Conservation (phyloP, 2,113 vertebrate species). For the Odontesthes bonariensis region DNA sequence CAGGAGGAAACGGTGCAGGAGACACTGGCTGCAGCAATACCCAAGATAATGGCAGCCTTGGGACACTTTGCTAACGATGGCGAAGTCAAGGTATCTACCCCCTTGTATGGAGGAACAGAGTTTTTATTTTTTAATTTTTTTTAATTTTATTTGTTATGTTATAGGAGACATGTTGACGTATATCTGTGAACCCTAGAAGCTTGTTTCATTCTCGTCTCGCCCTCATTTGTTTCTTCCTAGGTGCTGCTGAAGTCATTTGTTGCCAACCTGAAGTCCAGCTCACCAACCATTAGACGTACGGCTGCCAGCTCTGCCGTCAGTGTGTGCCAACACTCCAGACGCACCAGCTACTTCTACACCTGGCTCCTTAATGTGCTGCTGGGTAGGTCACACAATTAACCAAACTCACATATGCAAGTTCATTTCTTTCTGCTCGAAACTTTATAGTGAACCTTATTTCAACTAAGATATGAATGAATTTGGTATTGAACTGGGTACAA, state of each 20-base stretch:
- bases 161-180: not conserved
- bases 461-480: not conserved
- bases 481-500: not conserved
- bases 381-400: slow-evolving; percentile 78
- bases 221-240: slow-evolving; percentile 68
- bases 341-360: slow-evolving; percentile 94
- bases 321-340: slow-evolving; percentile 93
- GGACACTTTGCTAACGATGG: slow-evolving; percentile 96
- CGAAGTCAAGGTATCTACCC: slow-evolving; percentile 92
- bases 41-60: slow-evolving; percentile 94
- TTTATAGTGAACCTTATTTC: not conserved
- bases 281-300: slow-evolving; percentile 93
- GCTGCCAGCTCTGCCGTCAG: slow-evolving; percentile 91
- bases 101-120: no score
- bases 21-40: slow-evolving; percentile 91
- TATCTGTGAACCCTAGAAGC: not conserved
- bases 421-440: no score
- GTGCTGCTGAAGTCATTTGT: slow-evolving; percentile 94
- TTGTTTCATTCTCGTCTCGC: not conserved
- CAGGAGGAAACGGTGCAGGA: slow-evolving; percentile 95
- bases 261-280: slow-evolving; percentile 92
- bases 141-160: not conserved
- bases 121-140: no score
- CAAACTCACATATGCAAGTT: no score
- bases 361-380: slow-evolving; percentile 95